A percentile compares a stretch with the other conserved stretches of the same genome.
phyloP scores from a whole-genome alignment of 2,113 vertebrate species.

The Ondatra zibethicus region DNA sequence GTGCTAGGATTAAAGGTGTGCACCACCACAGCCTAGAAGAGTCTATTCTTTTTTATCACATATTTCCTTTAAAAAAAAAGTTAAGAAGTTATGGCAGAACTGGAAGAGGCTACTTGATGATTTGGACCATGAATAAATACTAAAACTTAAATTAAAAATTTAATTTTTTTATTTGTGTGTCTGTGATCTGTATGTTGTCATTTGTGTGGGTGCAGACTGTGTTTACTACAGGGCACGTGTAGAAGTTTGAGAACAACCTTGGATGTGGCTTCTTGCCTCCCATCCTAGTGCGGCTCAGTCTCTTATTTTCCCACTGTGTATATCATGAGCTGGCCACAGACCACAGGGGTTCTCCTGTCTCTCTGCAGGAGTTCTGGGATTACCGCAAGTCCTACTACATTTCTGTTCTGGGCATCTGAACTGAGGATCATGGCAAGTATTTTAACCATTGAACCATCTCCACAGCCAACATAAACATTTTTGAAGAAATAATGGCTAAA shows the following conservation, averaged over 20 bases:
- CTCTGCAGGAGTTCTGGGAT: neutral
- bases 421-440: neutral
- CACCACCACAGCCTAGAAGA: neutral
- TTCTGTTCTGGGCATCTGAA: neutral
- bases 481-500: neutral
- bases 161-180: neutral
- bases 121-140: too few species aligned
- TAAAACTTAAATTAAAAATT: too few species aligned
- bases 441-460: neutral
- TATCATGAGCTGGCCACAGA: neutral
- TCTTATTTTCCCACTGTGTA: neutral
- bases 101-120: too few species aligned
- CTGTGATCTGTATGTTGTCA: neutral
- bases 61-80: too few species aligned
- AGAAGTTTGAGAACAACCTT: neutral
- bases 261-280: neutral
- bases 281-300: neutral
- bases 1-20: neutral
- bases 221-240: neutral
- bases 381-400: too few species aligned
- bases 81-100: too few species aligned
- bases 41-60: too few species aligned
- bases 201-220: neutral
- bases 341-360: neutral
- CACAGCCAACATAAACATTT: neutral